Evolutionary conservation across 2,113 vertebrate genomes (phyloP).

Genomic region (Myiozetetes cayanensis): DNA sequence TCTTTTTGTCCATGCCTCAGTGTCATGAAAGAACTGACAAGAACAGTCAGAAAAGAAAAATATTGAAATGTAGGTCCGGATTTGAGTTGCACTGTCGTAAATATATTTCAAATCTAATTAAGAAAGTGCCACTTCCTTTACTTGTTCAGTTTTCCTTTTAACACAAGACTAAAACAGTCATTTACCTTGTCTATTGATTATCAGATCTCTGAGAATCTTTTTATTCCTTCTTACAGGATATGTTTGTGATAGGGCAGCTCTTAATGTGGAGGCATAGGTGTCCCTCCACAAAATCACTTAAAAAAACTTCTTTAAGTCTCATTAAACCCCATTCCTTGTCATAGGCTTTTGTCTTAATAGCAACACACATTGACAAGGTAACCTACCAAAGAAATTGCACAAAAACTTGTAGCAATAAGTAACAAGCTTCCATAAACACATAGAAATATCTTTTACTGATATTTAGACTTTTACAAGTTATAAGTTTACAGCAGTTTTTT

Average conservation of each 20-base stretch:
- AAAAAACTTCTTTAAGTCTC: background rate
- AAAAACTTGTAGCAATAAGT: background rate
- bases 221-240: background rate
- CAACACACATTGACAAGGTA: background rate
- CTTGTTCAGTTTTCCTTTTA: background rate
- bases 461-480: background rate
- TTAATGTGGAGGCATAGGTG: background rate
- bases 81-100: background rate
- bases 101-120: background rate
- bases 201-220: background rate
- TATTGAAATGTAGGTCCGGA: background rate
- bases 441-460: background rate
- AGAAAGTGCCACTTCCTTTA: background rate
- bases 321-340: background rate
- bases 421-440: background rate
- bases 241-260: background rate
- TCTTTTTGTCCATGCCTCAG: background rate
- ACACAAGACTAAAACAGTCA: background rate
- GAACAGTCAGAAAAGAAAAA: background rate
- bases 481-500: background rate
- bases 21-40: background rate
- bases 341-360: background rate
- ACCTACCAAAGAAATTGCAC: background rate
- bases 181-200: background rate
- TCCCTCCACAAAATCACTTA: background rate